Evolutionary conservation across 2,113 vertebrate species (phyloP).

Genomic region (Galbula dea): DNA sequence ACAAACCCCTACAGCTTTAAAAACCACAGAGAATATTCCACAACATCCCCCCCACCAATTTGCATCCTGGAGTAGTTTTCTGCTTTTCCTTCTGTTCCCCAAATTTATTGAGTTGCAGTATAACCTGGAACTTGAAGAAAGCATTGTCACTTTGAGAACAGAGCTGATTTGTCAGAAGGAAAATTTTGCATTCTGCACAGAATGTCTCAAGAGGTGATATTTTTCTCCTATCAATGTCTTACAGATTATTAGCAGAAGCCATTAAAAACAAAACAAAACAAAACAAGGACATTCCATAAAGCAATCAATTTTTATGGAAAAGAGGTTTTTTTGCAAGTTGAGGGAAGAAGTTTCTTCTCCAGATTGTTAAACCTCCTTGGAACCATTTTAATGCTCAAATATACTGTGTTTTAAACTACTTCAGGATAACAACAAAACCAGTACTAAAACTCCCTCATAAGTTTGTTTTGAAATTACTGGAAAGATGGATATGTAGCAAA

Average conservation of each 20-base stretch:
- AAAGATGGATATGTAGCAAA: not conserved
- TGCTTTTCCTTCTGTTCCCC: not conserved
- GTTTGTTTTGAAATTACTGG: slow-evolving; percentile 6
- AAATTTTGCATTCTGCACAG: slow-evolving; percentile 2
- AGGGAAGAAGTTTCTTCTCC: not conserved
- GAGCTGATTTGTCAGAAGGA: slow-evolving; percentile 56
- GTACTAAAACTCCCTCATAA: not conserved
- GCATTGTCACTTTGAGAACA: slow-evolving; percentile 55
- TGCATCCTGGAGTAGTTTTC: not conserved
- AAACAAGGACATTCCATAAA: slow-evolving; percentile 19
- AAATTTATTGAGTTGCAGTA: not conserved
- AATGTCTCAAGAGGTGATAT: slow-evolving; percentile 45
- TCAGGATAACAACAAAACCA: not conserved
- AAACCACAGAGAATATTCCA: not conserved
- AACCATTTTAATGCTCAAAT: slow-evolving; percentile 39
- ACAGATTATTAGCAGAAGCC: slow-evolving; percentile 50
- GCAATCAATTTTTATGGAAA: slow-evolving; percentile 26
- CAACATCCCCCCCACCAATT: too few species aligned
- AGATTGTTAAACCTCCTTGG: slow-evolving; percentile 25
- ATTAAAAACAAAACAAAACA: not conserved
- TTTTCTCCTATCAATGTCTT: slow-evolving; percentile 14
- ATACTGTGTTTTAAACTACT: not conserved
- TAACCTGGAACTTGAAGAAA: not conserved
- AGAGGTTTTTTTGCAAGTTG: slow-evolving; percentile 25
- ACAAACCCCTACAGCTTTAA: not conserved